A percentile compares a stretch with the other conserved stretches of the same genome.
Evolutionary conservation across 2,797 vertebrate species (phyloP).

Genomic region (Chaenodraco wilsoni): DNA sequence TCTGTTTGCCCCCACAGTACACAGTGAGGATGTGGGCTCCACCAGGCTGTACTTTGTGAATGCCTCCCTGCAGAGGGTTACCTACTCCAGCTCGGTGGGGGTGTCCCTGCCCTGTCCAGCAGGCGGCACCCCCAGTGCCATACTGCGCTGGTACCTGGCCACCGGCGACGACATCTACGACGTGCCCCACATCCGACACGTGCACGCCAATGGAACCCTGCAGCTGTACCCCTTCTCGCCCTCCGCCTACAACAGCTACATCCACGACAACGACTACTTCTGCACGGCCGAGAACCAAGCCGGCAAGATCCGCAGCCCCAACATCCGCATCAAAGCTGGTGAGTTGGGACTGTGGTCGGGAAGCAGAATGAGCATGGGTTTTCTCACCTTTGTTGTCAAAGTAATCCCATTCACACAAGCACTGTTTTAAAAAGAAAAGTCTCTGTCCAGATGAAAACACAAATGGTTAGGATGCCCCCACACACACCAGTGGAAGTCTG

Average conservation of each 20-base stretch:
- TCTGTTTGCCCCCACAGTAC: constrained; percentile 82
- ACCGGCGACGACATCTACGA: constrained; percentile 99
- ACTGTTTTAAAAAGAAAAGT: too few species aligned
- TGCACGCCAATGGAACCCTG: constrained; percentile 97
- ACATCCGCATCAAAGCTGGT: constrained; percentile 99
- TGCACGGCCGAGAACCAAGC: constrained; percentile 98
- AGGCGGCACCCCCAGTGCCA: constrained; percentile 94
- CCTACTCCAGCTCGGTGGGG: constrained; percentile 99
- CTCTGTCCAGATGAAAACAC: too few species aligned
- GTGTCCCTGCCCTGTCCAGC: constrained; percentile 99
- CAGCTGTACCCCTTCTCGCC: constrained; percentile 98
- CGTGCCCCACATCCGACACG: constrained; percentile 98
- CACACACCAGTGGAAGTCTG: too few species aligned
- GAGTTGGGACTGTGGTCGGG: constrained; percentile 43
- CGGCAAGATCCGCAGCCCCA: constrained; percentile 98
- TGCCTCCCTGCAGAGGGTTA: constrained; percentile 97
- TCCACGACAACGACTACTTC: constrained; percentile 99
- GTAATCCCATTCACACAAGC: too few species aligned
- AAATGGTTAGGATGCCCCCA: too few species aligned
- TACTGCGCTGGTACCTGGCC: constrained; percentile 98
- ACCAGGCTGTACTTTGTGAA: constrained; percentile 99
- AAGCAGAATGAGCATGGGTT: background rate
- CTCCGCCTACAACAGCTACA: constrained; percentile 99
- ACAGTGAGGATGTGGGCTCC: constrained; percentile 93
- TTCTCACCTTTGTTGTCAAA: too few species aligned